Evolutionary conservation across 1,140 invertebrate species (phyloP).

Genomic region (Trichoplusia ni): DNA sequence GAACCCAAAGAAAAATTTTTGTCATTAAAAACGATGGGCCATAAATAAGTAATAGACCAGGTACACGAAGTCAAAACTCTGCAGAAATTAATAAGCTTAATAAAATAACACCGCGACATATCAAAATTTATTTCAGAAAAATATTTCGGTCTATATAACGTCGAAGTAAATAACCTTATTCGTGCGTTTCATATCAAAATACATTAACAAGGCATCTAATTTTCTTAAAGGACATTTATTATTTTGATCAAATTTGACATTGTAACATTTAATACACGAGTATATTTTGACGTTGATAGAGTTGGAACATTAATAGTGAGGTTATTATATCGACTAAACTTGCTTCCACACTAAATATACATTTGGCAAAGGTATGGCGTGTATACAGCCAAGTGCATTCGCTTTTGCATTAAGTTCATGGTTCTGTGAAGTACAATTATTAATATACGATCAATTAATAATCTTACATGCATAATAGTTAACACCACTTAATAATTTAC

Average conservation of each 20-base stretch:
- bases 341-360: conserved; percentile 17
- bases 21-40: no score
- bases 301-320: conserved; percentile 1
- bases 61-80: no score
- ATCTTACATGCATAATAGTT: no score
- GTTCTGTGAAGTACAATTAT: background rate
- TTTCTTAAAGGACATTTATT: background rate
- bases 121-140: no score
- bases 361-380: conserved; percentile 15
- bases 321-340: background rate
- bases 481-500: no score
- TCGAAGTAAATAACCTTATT: no score
- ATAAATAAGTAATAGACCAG: no score
- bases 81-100: no score
- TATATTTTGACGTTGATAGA: conserved; percentile 4
- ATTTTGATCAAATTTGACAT: conserved; percentile 7
- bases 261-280: conserved; percentile 1
- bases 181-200: no score
- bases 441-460: background rate
- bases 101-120: no score
- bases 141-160: no score
- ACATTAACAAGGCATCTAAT: background rate
- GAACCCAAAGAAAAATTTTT: no score
- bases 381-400: conserved; percentile 15
- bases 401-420: conserved; percentile 8